Base-by-base conservation (phyloP, 2,888 invertebrate species). In the Zygothrica quintamaculata region DNA sequence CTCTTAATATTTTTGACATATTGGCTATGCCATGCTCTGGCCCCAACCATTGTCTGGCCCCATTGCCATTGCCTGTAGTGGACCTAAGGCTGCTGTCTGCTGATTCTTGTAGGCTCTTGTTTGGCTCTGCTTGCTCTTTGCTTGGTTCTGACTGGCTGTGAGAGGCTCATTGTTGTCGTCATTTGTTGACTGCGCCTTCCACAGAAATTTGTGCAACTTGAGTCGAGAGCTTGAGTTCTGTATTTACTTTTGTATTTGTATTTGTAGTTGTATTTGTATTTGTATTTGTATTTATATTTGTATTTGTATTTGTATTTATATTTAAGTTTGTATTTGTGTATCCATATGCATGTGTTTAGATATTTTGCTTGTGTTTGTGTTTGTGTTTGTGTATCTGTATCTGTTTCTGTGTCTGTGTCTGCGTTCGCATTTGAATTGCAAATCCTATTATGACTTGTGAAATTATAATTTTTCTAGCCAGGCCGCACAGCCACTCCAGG, bases 1-100 rank as follows among this genome's bases (percentile, higher is more conserved):
- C 84, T 88, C 77, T 81, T 87, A 89, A 85, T 81, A 89, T 88
- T 85, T 89, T 88, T 89, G 90, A 89, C 89, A 89, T 89, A 89
- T 89, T 89, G 88, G 82, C 78, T 77, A 75, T 64, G 76, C 67
- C 36, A 36, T 53, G 74, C 15, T 52, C 74, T 52, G 52, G 52
- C 33, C 31, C 57, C 46, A 47, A 31, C 75, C 75, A 71, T 71
- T 71, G 71, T 71, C 70, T 74, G 50, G 46, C 44, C 47, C 65
- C 43, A 46, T 31, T 9, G 56, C 65, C 43, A 46, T 31, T 9
- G 56, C 57, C 34, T 26, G 34, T 2, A 47, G 47, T 37, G 65
- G 44, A 53, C 62, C 65, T 34, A 29, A 42, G 66, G 65, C 66
- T 46, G 22, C 46, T 53, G 55, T 42, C 65, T 40, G 65, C 36